Evolutionary conservation across 1,140 invertebrate species (phyloP), one percentile per base, ranked within the genome.

Genomic region (Palaemon carinicauda): DNA sequence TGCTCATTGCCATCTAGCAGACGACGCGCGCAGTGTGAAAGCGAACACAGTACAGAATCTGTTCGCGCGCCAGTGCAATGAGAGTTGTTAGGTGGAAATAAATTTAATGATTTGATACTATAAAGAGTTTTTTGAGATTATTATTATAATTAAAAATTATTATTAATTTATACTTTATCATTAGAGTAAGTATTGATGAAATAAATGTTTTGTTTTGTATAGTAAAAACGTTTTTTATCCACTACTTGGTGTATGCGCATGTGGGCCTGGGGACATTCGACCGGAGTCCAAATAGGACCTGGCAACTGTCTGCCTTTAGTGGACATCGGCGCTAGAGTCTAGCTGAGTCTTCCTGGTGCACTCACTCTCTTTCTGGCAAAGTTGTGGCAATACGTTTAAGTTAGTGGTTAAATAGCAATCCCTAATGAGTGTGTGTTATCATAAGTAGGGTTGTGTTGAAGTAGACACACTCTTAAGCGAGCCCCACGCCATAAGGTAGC

Each of bases 241-340:
- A 33, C 75, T 24, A 2, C 69, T 31, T 41, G 41, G 79, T 15
- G 80, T 15, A 27, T 75, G 19, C 56, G 79, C 56, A 24, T 80
- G 79, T n/a, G 41, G 54, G 54, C 3, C 17, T 50, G 17, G 51
- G 79, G 60, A 21, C 77, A 60, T 27, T 77, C 41, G 60, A n/a
- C 24, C 50, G 56, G 84, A 50, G 84, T 86, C 84, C 71, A 80
- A 86, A 86, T 80, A 80, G 84, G 77, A 79, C 27, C 60, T 86
- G 84, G 84, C 84, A 86, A 86, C 84, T 86, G 84, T 86, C 77
- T 80, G 84, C 65, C 56, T 80, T 86, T 80, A 86, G 83, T 86
- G 83, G 84, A 86, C 77, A 80, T 51, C 77, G 77, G 84, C 74
- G 69, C 84, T 77, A 86, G 77, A 80, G 84, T 73, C 65, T 74